Conservation (phyloP, 1,140 invertebrate species). For the Sinella curviseta region DNA sequence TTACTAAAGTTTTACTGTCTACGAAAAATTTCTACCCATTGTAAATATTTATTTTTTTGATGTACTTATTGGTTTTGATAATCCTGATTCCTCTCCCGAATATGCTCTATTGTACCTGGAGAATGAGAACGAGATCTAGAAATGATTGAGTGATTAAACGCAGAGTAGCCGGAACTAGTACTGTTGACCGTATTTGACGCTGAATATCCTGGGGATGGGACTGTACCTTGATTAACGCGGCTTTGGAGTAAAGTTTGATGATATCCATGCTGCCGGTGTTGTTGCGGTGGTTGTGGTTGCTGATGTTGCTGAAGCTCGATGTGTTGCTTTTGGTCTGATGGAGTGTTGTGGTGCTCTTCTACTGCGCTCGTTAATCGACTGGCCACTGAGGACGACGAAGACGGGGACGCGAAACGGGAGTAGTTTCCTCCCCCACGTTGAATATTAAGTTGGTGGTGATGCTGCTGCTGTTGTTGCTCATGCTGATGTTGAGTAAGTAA, state of each 20-base stretch:
- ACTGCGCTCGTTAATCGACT: not conserved
- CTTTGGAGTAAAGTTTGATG: not conserved
- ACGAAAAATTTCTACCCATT: too few relatives aligned
- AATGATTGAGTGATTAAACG: conserved; percentile 9
- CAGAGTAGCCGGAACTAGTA: not conserved
- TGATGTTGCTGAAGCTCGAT: not conserved
- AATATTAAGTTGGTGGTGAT: not conserved
- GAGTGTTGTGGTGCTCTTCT: not conserved
- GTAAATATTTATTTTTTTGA: too few relatives aligned
- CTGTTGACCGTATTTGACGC: not conserved
- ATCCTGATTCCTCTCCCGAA: conserved; percentile 7
- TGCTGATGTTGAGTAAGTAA: not conserved
- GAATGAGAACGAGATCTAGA: conserved; percentile 19
- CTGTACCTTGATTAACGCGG: not conserved
- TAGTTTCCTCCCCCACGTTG: not conserved
- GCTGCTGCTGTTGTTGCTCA: too few relatives aligned
- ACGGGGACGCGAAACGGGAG: not conserved
- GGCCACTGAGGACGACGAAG: not conserved
- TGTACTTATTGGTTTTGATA: not conserved
- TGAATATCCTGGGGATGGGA: not conserved
- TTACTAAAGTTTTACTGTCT: too few relatives aligned
- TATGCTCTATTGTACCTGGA: not conserved
- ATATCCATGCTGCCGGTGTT: not conserved
- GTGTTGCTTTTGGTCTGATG: not conserved
- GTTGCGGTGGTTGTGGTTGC: not conserved